Conservation (phyloP, 2,797 vertebrate species). For the Poecile montanus region DNA sequence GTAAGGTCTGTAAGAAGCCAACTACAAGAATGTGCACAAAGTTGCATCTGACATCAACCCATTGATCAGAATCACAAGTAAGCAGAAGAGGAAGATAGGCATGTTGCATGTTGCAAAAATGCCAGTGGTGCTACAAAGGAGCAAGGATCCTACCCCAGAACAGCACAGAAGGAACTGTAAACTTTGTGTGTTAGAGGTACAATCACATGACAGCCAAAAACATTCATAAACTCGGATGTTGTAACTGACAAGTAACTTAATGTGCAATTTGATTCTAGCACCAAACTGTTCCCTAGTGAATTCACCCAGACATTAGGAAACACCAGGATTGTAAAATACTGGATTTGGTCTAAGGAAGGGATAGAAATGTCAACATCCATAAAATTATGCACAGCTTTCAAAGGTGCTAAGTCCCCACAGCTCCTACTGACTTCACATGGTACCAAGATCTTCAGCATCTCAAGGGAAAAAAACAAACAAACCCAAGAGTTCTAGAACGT, state of each 20-base stretch:
- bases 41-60: not conserved
- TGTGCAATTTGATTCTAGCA: not conserved
- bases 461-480: not conserved
- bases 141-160: not conserved
- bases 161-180: not conserved
- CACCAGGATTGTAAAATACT: not conserved
- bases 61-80: not conserved
- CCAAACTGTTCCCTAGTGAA: not conserved
- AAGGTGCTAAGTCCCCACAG: not conserved
- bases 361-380: not conserved
- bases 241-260: not conserved
- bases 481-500: not conserved
- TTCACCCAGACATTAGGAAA: not conserved
- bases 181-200: not conserved
- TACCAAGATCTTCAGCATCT: not conserved
- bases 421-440: not conserved
- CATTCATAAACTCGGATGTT: not conserved
- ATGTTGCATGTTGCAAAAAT: not conserved
- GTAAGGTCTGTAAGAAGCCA: not conserved
- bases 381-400: not conserved
- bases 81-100: not conserved
- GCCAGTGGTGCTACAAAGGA: not conserved
- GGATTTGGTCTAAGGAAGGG: not conserved
- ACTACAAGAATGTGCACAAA: not conserved
- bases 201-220: not conserved